These are phyloP conservation scores for Scaptomyza montana DNA, from an alignment of 1,140 invertebrate species.

Conservation along the genomic window DNA sequence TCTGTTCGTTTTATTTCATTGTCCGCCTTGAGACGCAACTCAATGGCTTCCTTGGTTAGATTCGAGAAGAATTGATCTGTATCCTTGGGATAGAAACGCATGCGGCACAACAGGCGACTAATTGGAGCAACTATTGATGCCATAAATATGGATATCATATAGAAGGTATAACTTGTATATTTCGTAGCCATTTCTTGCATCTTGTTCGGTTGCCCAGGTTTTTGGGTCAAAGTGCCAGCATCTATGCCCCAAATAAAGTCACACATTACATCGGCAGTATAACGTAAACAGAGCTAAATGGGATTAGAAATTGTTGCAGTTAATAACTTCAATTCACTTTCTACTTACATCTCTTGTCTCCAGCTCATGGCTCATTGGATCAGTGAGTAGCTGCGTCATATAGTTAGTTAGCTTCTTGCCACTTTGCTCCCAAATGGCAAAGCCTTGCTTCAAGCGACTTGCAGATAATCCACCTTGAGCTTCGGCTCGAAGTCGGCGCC, in stretches of 20 bases:
- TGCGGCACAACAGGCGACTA: constrained; percentile 34
- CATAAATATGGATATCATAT: constrained; percentile 61
- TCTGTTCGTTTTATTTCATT: constrained; percentile 69
- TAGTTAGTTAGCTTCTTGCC: constrained; percentile 54
- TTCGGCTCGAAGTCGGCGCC: constrained; percentile 85
- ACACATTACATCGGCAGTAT: constrained; percentile 84
- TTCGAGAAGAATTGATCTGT: constrained; percentile 77
- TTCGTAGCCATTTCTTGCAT: constrained; percentile 59
- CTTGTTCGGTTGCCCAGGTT: constrained; percentile 41
- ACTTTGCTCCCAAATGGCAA: constrained; percentile 68
- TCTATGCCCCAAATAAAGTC: constrained; percentile 85
- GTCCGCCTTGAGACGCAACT: constrained; percentile 81
- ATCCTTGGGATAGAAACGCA: constrained; percentile 66
- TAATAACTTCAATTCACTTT: not conserved
- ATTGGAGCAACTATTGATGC: constrained; percentile 54
- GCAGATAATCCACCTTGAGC: constrained; percentile 85
- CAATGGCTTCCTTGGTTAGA: constrained; percentile 67
- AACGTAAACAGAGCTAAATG: constrained; percentile 78
- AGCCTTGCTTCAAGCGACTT: constrained; percentile 64
- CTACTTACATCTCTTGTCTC: constrained; percentile 74
- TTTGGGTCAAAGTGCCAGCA: constrained; percentile 65
- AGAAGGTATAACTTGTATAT: constrained; percentile 63
- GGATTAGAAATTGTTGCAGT: too few relatives aligned
- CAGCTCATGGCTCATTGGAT: constrained; percentile 26
- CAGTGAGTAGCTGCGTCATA: constrained; percentile 27